Percentiles rank a stretch among this genome's conserved stretches.
Conservation (phyloP, 2,113 vertebrate genomes). For the Rostratula benghalensis region DNA sequence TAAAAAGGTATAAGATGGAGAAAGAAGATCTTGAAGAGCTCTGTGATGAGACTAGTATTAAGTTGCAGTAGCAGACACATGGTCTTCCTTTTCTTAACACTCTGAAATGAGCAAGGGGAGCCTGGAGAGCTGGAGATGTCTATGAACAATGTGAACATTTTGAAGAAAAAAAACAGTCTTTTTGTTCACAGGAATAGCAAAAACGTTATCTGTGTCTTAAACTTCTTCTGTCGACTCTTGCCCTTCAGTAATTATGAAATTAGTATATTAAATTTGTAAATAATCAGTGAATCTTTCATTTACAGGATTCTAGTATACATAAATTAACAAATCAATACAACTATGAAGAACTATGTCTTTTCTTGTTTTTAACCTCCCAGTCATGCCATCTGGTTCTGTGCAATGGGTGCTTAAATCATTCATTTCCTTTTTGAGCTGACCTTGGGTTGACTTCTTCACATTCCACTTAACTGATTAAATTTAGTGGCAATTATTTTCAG, state of each 20-base stretch:
- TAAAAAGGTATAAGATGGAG: background rate
- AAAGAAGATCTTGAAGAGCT: background rate
- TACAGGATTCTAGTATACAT: background rate
- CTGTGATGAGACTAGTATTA: background rate
- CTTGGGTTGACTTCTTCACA: constrained; percentile 24
- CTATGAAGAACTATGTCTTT: background rate
- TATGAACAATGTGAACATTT: background rate
- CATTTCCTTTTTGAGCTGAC: constrained; percentile 26
- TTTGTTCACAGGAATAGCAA: background rate
- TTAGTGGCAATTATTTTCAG: constrained; percentile 40
- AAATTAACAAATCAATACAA: background rate
- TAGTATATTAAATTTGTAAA: background rate
- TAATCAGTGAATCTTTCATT: background rate
- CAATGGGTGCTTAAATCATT: background rate
- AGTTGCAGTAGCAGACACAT: background rate
- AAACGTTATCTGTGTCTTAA: background rate
- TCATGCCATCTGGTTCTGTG: constrained; percentile 2
- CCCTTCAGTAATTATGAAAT: background rate
- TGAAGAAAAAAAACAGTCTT: background rate
- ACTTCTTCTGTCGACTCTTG: background rate
- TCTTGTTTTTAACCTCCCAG: background rate
- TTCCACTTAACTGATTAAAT: constrained; percentile 38
- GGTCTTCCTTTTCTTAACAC: background rate
- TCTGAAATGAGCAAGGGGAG: background rate
- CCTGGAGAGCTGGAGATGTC: background rate